Conservation (phyloP, 2,888 invertebrate species). For the Drosophila quasianomalipes region DNA sequence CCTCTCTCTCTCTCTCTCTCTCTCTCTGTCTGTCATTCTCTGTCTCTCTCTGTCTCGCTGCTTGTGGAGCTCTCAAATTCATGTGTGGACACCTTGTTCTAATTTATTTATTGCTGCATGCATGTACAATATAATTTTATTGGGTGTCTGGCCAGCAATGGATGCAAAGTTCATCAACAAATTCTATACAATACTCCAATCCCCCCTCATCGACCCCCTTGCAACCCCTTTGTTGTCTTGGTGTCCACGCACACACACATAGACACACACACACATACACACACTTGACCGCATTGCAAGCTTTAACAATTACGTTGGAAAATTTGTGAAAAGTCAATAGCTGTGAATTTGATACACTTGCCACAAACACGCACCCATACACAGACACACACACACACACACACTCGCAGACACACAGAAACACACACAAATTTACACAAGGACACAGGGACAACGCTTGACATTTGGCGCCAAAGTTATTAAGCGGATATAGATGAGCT, state of each 20-base stretch:
- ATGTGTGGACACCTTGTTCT: slow-evolving; percentile 74
- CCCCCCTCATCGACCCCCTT: background rate
- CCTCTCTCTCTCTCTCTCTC: too few species aligned
- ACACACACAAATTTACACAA: slow-evolving; percentile 19
- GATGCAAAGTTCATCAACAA: slow-evolving; percentile 13
- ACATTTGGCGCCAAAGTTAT: slow-evolving; percentile 77
- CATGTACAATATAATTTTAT: slow-evolving; percentile 75
- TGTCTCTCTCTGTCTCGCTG: background rate
- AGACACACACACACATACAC: background rate
- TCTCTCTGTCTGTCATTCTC: background rate
- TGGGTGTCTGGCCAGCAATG: slow-evolving; percentile 56
- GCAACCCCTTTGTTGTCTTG: slow-evolving; percentile 17
- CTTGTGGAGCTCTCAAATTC: slow-evolving; percentile 26
- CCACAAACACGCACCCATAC: slow-evolving; percentile 1
- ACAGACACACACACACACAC: slow-evolving; percentile 25
- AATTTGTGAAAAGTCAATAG: slow-evolving; percentile 74
- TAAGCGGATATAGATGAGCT: slow-evolving; percentile 43
- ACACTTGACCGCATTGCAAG: slow-evolving; percentile 58
- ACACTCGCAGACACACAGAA: slow-evolving; percentile 19
- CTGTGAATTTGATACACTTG: slow-evolving; percentile 79
- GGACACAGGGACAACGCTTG: slow-evolving; percentile 35
- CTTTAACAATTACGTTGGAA: slow-evolving; percentile 80
- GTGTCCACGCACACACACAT: background rate
- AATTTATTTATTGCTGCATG: slow-evolving; percentile 75
- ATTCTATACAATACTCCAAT: background rate